Evolutionary conservation across 2,113 vertebrate species (phyloP).

Genomic region (Poicephalus gulielmi): DNA sequence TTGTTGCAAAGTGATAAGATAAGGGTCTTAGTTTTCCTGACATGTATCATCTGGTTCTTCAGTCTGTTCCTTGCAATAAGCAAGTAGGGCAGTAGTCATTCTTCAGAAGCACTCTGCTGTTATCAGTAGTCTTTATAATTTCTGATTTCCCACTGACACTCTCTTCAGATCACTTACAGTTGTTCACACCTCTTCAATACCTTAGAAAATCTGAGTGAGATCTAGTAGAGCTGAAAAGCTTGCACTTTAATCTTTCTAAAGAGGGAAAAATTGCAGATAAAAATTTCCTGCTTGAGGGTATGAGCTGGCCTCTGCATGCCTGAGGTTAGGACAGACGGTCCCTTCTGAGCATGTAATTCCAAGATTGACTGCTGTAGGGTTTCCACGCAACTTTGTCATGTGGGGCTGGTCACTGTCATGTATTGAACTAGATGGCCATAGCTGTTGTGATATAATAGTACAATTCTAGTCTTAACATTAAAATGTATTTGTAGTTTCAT

Average conservation of each 20-base stretch:
- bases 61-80: neutral
- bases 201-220: neutral
- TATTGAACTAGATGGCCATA: neutral
- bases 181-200: neutral
- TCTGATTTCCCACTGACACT: neutral
- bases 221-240: neutral
- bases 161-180: neutral
- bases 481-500: neutral
- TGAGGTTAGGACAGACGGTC: neutral
- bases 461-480: neutral
- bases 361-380: neutral
- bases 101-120: neutral
- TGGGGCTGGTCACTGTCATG: neutral
- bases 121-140: neutral
- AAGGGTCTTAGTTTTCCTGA: neutral
- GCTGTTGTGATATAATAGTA: neutral
- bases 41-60: neutral
- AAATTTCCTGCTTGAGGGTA: neutral
- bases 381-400: neutral
- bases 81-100: neutral
- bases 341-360: neutral
- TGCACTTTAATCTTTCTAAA: neutral
- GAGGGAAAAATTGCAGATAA: neutral
- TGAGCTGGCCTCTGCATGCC: neutral
- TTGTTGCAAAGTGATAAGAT: neutral